Evolutionary conservation across 2,113 vertebrate species (phyloP).

Genomic region (Numenius arquata): DNA sequence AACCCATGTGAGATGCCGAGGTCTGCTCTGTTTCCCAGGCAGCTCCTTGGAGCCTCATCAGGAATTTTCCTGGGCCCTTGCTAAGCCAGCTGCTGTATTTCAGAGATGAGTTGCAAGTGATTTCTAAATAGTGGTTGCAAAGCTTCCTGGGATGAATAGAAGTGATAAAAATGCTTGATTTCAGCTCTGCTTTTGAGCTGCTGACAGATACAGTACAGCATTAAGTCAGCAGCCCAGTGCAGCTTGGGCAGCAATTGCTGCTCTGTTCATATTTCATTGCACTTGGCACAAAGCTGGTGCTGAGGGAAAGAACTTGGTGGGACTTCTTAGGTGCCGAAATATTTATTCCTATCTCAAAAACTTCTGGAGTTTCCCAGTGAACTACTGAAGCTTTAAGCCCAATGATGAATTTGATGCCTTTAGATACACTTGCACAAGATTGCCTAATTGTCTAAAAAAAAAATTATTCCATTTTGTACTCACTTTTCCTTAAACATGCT

Average conservation of each 20-base stretch:
- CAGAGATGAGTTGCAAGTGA: constrained; percentile 34
- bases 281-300: not conserved
- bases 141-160: constrained; percentile 51
- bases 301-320: not conserved
- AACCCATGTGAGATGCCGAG: not conserved
- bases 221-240: not conserved
- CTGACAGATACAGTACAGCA: not conserved
- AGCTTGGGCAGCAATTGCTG: not conserved
- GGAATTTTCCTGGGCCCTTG: constrained; percentile 42
- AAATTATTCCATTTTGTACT: not conserved
- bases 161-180: constrained; percentile 50
- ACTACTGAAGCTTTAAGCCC: not conserved
- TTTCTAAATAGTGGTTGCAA: constrained; percentile 29
- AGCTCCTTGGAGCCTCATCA: constrained; percentile 51
- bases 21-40: constrained; percentile 45
- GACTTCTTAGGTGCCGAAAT: not conserved
- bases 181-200: constrained; percentile 33
- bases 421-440: not conserved
- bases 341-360: not conserved
- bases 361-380: not conserved
- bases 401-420: not conserved
- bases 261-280: not conserved
- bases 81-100: constrained; percentile 43
- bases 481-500: not conserved
- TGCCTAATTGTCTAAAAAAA: not conserved